Conservation (phyloP, 2,888 invertebrate genomes). For the Meloe dianella region DNA sequence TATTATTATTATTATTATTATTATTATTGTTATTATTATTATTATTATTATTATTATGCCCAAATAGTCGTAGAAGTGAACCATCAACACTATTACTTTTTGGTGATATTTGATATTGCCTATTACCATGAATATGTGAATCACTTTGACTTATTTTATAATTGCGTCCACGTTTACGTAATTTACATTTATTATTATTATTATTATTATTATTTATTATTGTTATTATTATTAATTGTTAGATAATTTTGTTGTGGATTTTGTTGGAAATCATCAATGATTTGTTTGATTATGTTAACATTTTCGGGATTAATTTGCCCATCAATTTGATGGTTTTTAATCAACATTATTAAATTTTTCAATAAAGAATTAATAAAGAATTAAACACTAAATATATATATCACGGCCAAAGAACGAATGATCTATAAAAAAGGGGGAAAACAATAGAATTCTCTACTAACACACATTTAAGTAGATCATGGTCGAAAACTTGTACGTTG, state of each 20-base stretch:
- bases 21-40: slow-evolving; percentile 44
- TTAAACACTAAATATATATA: no score
- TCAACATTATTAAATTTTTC: slow-evolving; percentile 41
- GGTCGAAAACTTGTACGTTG: not conserved
- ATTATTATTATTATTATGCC: slow-evolving; percentile 41
- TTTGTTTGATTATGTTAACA: slow-evolving; percentile 54
- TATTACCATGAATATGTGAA: slow-evolving; percentile 45
- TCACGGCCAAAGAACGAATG: not conserved
- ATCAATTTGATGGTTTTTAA: slow-evolving; percentile 35
- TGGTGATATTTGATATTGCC: slow-evolving; percentile 46
- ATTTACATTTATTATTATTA: slow-evolving; percentile 12
- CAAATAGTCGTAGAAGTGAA: slow-evolving; percentile 39
- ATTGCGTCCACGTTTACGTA: slow-evolving; percentile 29
- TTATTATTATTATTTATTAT: slow-evolving; percentile 8
- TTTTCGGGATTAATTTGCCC: slow-evolving; percentile 46
- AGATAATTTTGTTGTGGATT: no score
- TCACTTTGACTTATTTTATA: slow-evolving; percentile 48
- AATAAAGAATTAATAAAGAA: no score
- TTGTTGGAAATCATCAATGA: slow-evolving; percentile 54
- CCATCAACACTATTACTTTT: slow-evolving; percentile 46
- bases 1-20: slow-evolving; percentile 43
- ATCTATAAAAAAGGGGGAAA: not conserved
- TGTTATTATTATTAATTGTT: slow-evolving; percentile 1
- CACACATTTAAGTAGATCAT: not conserved
- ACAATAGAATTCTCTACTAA: slow-evolving; percentile 1